These are phyloP conservation scores for Ambastaia sidthimunki DNA, from an alignment of 2,797 vertebrate species.

Conservation along the genomic window DNA sequence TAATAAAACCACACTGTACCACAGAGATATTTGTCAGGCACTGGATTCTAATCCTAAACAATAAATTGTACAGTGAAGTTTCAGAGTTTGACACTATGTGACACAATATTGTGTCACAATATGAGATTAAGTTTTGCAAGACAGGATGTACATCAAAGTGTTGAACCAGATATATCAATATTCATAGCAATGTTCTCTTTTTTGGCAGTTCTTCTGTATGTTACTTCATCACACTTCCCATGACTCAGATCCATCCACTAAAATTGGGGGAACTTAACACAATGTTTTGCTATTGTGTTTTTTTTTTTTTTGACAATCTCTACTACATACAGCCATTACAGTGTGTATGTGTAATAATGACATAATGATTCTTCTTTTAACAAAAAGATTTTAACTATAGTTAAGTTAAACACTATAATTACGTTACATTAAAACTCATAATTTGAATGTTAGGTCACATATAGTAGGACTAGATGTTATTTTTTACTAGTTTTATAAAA, in stretches of 20 bases:
- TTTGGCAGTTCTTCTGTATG: constrained; percentile 5
- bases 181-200: neutral
- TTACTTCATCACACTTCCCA: constrained; percentile 19
- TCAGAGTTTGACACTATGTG: neutral
- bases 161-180: neutral
- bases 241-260: constrained; percentile 21
- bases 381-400: no score
- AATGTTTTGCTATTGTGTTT: constrained; percentile 46
- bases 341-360: constrained; percentile 29
- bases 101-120: neutral
- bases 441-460: constrained; percentile 18
- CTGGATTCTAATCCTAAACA: neutral
- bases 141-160: neutral
- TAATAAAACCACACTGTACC: neutral
- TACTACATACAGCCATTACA: constrained; percentile 38
- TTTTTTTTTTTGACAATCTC: constrained; percentile 43
- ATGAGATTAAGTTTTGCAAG: neutral
- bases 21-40: neutral
- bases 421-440: constrained; percentile 45
- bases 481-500: no score
- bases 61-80: neutral
- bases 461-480: no score
- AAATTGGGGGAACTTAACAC: constrained; percentile 45
- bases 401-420: constrained; percentile 28
- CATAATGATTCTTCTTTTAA: constrained; percentile 46